Evolutionary conservation across 2,888 invertebrate species (phyloP).

Genomic region (Aethes cnicana): DNA sequence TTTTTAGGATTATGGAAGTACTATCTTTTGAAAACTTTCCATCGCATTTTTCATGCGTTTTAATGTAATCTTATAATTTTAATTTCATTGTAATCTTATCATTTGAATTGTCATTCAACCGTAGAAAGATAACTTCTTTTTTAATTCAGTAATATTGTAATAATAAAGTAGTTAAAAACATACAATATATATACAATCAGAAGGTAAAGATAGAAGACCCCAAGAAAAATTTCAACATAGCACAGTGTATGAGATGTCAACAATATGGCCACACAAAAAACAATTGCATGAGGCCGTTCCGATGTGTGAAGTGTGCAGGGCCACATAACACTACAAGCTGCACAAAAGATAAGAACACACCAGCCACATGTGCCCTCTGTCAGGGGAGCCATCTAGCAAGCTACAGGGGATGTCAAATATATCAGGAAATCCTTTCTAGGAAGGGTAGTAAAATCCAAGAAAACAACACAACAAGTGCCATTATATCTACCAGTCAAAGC

Average conservation of each 20-base stretch:
- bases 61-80: too few species aligned
- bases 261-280: not conserved
- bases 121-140: too few species aligned
- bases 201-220: not conserved
- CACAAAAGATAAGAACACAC: not conserved
- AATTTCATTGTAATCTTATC: not conserved
- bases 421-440: not conserved
- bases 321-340: not conserved
- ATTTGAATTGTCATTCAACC: not conserved
- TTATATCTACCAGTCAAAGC: too few species aligned
- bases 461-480: too few species aligned
- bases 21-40: too few species aligned
- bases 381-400: not conserved
- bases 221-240: not conserved
- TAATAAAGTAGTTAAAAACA: not conserved
- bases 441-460: too few species aligned
- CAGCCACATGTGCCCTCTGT: constrained; percentile 1
- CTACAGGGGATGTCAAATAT: not conserved
- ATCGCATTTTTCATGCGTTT: too few species aligned
- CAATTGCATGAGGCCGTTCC: not conserved
- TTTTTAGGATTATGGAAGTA: too few species aligned
- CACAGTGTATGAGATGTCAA: not conserved
- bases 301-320: not conserved
- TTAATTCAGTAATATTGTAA: too few species aligned
- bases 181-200: not conserved